phyloP scores from a whole-genome alignment of 2,797 vertebrate genomes.

The Crenuchus spilurus region DNA sequence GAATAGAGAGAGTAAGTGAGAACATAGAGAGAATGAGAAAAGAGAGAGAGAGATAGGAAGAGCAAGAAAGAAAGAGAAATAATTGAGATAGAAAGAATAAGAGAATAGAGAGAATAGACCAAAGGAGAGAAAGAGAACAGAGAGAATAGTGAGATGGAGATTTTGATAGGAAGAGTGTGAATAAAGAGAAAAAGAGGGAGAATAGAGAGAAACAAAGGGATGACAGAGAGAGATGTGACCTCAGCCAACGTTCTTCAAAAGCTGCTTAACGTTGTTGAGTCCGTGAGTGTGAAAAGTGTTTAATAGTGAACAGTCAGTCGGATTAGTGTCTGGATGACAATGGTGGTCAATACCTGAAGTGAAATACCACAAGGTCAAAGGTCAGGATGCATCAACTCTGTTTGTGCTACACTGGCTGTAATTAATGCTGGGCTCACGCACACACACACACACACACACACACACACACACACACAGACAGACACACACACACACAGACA shows the following conservation, averaged over 20 bases:
- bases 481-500: not conserved
- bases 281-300: not conserved
- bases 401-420: constrained; percentile 34
- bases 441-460: not conserved
- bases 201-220: not conserved
- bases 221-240: not conserved
- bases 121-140: too few relatives aligned
- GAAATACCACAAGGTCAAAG: constrained; percentile 41
- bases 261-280: not conserved
- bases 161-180: not conserved
- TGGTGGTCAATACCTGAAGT: constrained; percentile 15
- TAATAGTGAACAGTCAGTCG: not conserved
- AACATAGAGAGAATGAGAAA: not conserved
- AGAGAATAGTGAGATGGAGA: not conserved
- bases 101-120: not conserved
- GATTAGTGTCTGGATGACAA: not conserved
- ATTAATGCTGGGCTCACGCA: constrained; percentile 31
- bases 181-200: not conserved
- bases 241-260: not conserved
- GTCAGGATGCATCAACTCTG: constrained; percentile 42
- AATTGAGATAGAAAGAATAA: too few relatives aligned
- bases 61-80: not conserved
- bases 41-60: not conserved
- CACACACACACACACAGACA: not conserved
- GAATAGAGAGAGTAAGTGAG: not conserved